Evolutionary conservation across 2,888 invertebrate species (phyloP).

Genomic region (Pheosia gnoma): DNA sequence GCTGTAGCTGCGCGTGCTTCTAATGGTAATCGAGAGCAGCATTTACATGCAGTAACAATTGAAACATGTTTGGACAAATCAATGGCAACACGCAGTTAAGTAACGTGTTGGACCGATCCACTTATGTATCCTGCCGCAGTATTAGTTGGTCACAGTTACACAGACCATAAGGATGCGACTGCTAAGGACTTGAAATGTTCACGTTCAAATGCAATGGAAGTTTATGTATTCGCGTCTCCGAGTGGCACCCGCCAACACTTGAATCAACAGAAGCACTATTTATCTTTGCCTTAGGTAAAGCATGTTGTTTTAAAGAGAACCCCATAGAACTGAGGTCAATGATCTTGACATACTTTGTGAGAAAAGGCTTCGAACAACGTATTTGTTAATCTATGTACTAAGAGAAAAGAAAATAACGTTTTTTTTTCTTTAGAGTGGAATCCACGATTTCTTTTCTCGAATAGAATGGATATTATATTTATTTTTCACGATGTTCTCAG

Average conservation of each 20-base stretch:
- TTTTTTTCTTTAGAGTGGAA: neutral
- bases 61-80: conserved; percentile 68
- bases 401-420: conserved; percentile 7
- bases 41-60: conserved; percentile 69
- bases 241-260: conserved; percentile 70
- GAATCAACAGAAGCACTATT: conserved; percentile 67
- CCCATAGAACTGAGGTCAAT: conserved; percentile 61
- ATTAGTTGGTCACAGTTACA: conserved; percentile 32
- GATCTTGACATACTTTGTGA: conserved; percentile 62
- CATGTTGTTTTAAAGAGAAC: conserved; percentile 68
- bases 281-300: conserved; percentile 64
- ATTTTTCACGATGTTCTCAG: neutral
- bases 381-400: conserved; percentile 12
- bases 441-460: conserved; percentile 3
- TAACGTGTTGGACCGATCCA: conserved; percentile 41
- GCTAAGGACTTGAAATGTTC: conserved; percentile 29
- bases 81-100: conserved; percentile 59
- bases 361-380: conserved; percentile 34
- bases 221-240: conserved; percentile 54
- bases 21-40: conserved; percentile 65
- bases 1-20: conserved; percentile 44
- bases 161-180: conserved; percentile 22
- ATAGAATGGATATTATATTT: neutral
- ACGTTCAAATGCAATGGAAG: conserved; percentile 43
- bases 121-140: conserved; percentile 28